Evolutionary conservation across 2,888 invertebrate genomes (phyloP).

Genomic region (Xylota segnis): DNA sequence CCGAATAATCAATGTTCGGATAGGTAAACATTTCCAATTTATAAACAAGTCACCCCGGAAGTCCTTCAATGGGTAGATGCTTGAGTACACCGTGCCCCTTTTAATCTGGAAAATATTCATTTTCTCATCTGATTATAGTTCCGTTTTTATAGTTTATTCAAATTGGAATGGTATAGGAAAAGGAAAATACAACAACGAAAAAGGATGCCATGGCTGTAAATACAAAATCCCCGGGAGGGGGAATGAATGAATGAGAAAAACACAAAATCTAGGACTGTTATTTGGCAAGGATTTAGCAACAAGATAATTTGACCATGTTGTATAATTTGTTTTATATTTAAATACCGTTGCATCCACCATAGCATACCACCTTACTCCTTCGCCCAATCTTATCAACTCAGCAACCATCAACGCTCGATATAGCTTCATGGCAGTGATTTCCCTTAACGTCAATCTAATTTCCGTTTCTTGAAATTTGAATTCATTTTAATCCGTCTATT

Average conservation of each 20-base stretch:
- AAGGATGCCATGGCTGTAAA: slow-evolving; percentile 18
- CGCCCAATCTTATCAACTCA: slow-evolving; percentile 31
- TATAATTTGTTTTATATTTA: slow-evolving; percentile 29
- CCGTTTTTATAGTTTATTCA: slow-evolving; percentile 33
- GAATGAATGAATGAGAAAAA: no score
- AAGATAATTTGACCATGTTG: slow-evolving; percentile 58
- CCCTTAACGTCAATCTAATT: slow-evolving; percentile 76
- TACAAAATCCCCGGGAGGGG: slow-evolving; percentile 3
- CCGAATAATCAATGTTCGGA: slow-evolving; percentile 49
- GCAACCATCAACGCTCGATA: slow-evolving; percentile 31
- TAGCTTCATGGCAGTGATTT: slow-evolving; percentile 63
- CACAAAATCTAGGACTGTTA: slow-evolving; percentile 16
- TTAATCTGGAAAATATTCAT: slow-evolving; percentile 28
- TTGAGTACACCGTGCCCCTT: neutral
- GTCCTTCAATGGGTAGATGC: slow-evolving; percentile 15
- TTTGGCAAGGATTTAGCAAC: slow-evolving; percentile 39
- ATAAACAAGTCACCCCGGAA: slow-evolving; percentile 38
- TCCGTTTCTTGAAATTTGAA: slow-evolving; percentile 75
- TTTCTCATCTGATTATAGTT: slow-evolving; percentile 49
- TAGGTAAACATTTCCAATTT: slow-evolving; percentile 55
- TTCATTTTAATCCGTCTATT: slow-evolving; percentile 74
- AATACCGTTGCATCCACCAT: slow-evolving; percentile 19
- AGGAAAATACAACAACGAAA: slow-evolving; percentile 6
- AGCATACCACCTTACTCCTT: neutral
- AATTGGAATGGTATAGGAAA: slow-evolving; percentile 23